Evolutionary conservation across 2,113 vertebrate genomes (phyloP).

Genomic region (Planiliza haematocheilus): DNA sequence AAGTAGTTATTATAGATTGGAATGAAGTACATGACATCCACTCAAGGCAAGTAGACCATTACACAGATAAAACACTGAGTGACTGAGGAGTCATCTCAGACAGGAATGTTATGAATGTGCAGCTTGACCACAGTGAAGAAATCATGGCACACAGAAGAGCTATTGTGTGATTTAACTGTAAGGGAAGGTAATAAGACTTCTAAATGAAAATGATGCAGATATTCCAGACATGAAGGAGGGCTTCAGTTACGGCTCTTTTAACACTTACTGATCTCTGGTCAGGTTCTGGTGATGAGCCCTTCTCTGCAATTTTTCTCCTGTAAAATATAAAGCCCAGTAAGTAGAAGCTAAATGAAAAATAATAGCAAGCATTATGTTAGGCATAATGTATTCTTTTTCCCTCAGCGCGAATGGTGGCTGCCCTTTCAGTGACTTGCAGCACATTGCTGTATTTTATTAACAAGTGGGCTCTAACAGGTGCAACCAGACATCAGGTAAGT

Average conservation of each 20-base stretch:
- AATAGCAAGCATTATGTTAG: neutral
- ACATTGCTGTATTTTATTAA: neutral
- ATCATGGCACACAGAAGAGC: conserved; percentile 8
- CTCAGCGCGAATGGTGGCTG: no score
- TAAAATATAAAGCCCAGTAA: neutral
- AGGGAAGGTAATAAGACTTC: neutral
- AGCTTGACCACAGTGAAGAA: neutral
- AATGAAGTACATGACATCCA: neutral
- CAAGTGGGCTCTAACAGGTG: no score
- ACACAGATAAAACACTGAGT: conserved; percentile 9
- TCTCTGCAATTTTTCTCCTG: conserved; percentile 98
- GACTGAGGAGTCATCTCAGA: conserved; percentile 9
- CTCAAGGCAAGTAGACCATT: neutral
- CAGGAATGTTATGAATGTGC: conserved; percentile 24
- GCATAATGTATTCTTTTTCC: neutral
- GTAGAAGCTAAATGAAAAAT: neutral
- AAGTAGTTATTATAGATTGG: no score
- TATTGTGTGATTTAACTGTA: neutral
- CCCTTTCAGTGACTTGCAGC: neutral
- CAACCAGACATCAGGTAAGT: no score
- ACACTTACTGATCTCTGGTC: conserved; percentile 93
- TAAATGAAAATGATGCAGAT: neutral
- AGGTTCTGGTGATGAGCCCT: conserved; percentile 92
- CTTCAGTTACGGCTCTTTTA: neutral
- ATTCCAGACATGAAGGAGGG: neutral